Evolutionary conservation across 2,888 invertebrate species (phyloP), one percentile per base, ranked within the genome.

Genomic region (Pristionchus japonicus): DNA sequence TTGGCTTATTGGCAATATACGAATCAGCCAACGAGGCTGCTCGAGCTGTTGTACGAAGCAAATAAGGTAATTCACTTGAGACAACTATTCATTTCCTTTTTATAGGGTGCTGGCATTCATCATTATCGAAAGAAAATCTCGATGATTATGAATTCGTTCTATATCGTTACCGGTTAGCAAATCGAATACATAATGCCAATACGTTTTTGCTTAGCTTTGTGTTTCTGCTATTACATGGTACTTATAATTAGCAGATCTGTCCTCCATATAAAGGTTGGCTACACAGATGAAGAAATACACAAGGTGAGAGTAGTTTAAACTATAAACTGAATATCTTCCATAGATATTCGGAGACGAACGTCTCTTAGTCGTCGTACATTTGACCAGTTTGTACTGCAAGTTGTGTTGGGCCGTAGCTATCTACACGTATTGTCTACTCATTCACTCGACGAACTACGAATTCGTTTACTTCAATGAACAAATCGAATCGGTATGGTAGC

Each of bases 1-100:
- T 64, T 85, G 0, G 85, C 85, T 13, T 85, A 15, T 15, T 85
- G 85, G 85, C 85, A 85, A n/a, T 85, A 3, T 1, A 85, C 64
- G 7, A n/a, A 43, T 15, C n/a, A 34, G 17, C 40, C 85, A 1
- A 64, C 64, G 27, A 17, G n/a, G 1, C 13, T 64, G 27, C 40
- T 85, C 23, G 40, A 43, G 15, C 37, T 31, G 11, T 15, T 85
- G 15, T 85, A 85, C 27, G 64, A 85, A n/a, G 61, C 85, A 1
- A 61, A 85, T 17, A 27, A 83, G 34, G 82, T 52, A 1, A 9
- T n/a, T n/a, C n/a, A n/a, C n/a, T n/a, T n/a, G n/a, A n/a, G n/a
- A n/a, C n/a, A n/a, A n/a, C n/a, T n/a, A n/a, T n/a, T n/a, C n/a
- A n/a, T n/a, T n/a, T n/a, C n/a, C n/a, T n/a, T n/a, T n/a, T 64